Evolutionary conservation across 2,888 invertebrate genomes (phyloP), one percentile per base, ranked within the genome.

Genomic region (Uropetala carovei): DNA sequence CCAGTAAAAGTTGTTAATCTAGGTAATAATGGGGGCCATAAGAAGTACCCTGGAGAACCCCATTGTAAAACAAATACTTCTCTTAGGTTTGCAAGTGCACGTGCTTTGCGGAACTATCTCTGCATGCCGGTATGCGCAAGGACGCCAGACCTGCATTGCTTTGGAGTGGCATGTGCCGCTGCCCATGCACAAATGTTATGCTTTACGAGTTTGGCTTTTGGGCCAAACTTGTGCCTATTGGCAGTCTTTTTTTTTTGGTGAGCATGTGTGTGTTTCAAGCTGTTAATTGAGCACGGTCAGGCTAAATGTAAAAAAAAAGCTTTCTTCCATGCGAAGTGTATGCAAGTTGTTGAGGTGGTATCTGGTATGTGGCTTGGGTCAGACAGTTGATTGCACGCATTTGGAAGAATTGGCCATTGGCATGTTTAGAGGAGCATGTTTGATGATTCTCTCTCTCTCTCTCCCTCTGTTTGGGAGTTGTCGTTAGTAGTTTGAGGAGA

Each of bases 171-270:
- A 64, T 43, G 58, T 89, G 89, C 43, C 64, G 43, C 64, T 64
- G 43, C 89, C 64, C 64, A 56, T 89, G 89, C 89, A 89, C 89
- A 89, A 89, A 89, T 68, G 89, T 89, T 89, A 68, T 89, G 64
- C 89, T 89, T 89, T 89, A 68, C 64, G 89, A 60, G 89, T 89
- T 89, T 64, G 27, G 64, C 30, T 64, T 60, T 60, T n/a, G 18
- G 58, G 27, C n/a, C 14, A 27, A 64, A 89, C 43, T 75, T 11
- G 27, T 64, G 89, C 43, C 27, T 89, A 18, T 68, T 64, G 22
- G 64, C 89, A 30, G 89, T 89, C 89, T 89, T 27, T 64, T 89
- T 56, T 64, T 60, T 89, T 89, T 59, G 64, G 56, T 43, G 43
- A 68, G 89, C 89, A 64, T 89, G 68, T 64, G 89, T 60, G 89